These are phyloP conservation scores for Eupithecia vulgata DNA, from an alignment of 2,888 invertebrate species.

Conservation along the genomic window DNA sequence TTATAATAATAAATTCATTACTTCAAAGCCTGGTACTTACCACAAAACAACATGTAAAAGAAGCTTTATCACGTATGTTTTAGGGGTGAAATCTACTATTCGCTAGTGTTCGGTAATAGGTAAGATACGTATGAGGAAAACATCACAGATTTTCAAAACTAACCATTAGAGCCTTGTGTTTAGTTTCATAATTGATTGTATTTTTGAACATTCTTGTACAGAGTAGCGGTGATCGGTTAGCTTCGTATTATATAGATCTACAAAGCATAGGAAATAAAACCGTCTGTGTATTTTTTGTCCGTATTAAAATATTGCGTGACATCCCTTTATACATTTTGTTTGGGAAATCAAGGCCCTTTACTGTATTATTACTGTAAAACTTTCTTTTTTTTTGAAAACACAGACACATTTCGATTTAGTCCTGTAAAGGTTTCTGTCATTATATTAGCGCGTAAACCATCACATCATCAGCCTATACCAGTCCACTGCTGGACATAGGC, in stretches of 20 bases:
- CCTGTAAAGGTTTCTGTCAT: too few relatives aligned
- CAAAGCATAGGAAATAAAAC: neutral
- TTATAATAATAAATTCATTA: slow-evolving; percentile 71
- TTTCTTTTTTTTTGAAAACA: too few relatives aligned
- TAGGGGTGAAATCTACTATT: neutral
- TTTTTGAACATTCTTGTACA: neutral
- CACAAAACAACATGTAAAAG: slow-evolving; percentile 5
- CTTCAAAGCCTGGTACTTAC: slow-evolving; percentile 44
- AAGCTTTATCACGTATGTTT: slow-evolving; percentile 5
- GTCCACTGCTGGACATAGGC: too few relatives aligned
- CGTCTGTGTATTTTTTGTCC: neutral
- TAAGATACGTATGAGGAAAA: neutral
- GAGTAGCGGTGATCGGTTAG: neutral
- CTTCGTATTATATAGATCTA: neutral
- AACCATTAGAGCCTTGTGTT: neutral
- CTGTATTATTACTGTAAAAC: too few relatives aligned
- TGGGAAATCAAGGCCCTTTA: too few relatives aligned
- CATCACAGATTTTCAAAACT: neutral
- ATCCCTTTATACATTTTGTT: too few relatives aligned
- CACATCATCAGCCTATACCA: too few relatives aligned
- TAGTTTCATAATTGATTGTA: neutral
- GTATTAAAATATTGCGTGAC: neutral
- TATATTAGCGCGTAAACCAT: too few relatives aligned
- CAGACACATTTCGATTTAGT: too few relatives aligned
- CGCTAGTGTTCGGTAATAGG: neutral